Evolutionary conservation across 2,113 vertebrate species (phyloP), one percentile per base, ranked within the genome.

Genomic region (Numida meleagris): DNA sequence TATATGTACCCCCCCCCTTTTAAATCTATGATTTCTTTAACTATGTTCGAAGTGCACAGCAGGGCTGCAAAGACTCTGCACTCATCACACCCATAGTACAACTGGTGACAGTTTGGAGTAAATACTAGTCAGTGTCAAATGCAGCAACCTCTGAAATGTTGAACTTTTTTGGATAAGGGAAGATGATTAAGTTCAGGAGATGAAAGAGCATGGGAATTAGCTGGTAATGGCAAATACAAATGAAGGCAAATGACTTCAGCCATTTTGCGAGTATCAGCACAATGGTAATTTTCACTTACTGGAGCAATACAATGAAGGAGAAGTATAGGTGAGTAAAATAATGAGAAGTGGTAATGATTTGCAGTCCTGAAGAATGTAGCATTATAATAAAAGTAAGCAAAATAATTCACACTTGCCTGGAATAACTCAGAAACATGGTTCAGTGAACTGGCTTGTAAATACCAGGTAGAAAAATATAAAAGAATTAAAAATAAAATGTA

Each of bases 331-430:
- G 40, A 84, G 34, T 66, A 59, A 87, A 78, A 38, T 16, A 23
- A 14, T 12, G 16, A 71, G 45, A 71, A 92, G 31, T 53, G 46
- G 55, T n/a, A 73, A 74, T 59, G 58, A 86, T 88, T 94, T 88
- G 50, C 63, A 84, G 29, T 31, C 75, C 17, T 86, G 79, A 58
- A 67, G 62, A 75, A 79, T 23, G 43, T 89, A n/a, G 18, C 13
- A 46, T 55, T 80, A 43, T 45, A 59, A 72, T 36, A 24, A 20
- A 61, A 58, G 17, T 40, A 51, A 86, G 9, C 23, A 84, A 65
- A 94, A 40, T 34, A 77, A 48, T 81, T 86, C n/a, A 27, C n/a
- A 34, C 4, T 58, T 79, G 10, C 27, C 57, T 74, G 17, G 48
- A 46, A 65, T n/a, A 67, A 27, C 20, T 91, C 19, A 48, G 43